Conservation (phyloP, 2,113 vertebrate species). For the Thinocorus orbignyianus region DNA sequence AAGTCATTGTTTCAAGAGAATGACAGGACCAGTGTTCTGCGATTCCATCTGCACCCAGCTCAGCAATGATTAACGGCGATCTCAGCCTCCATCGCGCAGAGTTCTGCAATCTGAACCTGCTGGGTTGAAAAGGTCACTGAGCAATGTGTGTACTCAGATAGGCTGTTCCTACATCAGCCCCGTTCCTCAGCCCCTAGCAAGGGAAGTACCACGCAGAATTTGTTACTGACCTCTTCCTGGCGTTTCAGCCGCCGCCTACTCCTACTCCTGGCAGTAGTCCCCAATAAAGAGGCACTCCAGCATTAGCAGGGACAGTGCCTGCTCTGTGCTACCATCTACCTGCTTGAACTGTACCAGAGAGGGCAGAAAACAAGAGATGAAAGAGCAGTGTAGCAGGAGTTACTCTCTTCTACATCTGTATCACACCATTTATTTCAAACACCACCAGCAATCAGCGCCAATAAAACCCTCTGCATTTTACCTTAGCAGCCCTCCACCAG, state of each 20-base stretch:
- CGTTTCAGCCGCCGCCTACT: background rate
- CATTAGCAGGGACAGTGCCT: background rate
- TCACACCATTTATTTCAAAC: background rate
- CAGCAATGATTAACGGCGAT: background rate
- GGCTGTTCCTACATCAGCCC: background rate
- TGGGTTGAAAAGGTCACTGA: background rate
- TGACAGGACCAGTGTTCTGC: background rate
- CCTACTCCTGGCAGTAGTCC: background rate
- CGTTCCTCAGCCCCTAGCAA: background rate
- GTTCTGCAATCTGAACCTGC: background rate
- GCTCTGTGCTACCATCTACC: background rate
- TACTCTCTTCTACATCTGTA: background rate
- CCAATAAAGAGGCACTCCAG: background rate
- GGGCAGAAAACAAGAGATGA: background rate
- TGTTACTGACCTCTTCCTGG: background rate
- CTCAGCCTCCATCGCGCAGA: background rate
- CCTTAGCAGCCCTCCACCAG: background rate
- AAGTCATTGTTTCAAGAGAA: slow-evolving; percentile 36
- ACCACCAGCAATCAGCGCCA: background rate
- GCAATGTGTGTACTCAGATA: slow-evolving; percentile 14
- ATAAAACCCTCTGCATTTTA: background rate
- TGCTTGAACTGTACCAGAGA: background rate
- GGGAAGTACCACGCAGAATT: background rate
- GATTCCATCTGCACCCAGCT: background rate
- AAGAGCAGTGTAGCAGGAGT: background rate